Evolutionary conservation across 2,888 invertebrate species (phyloP), one percentile per base, ranked within the genome.

Genomic region (Phytoseiulus persimilis): DNA sequence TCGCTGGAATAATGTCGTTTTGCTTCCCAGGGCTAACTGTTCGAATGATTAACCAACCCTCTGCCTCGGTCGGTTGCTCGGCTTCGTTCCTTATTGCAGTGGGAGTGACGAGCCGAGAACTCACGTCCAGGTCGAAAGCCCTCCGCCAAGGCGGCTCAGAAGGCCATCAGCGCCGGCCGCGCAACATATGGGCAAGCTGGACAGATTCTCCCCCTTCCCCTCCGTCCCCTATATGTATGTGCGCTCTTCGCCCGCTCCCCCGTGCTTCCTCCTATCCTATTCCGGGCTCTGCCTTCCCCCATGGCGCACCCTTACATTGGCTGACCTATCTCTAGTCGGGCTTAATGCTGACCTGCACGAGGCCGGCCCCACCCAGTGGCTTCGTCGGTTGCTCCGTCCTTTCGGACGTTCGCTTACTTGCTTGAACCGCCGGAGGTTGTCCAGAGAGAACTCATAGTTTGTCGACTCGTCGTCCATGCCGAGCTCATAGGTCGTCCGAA

Each of bases 1-100:
- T 65, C 65, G 28, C 18, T 65, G 65, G 28, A 65, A 65, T 65
- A 65, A 65, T 65, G 65, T 65, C 65, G 65, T 65, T 28, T 65
- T 65, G 65, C 65, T 65, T 65, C 65, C 65, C 65, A 28, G 14
- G 65, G 11, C 65, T 23, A 28, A 65, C 65, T 65, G 23, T 65
- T 28, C 65, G 65, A 65, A 65, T 65, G 65, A 65, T 28, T 65
- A 65, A 65, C 28, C 65, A 65, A 65, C 65, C 65, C 23, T 23
- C 65, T 23, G 65, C 1, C 65, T 65, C 65, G 65, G 9, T 65
- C 28, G 46, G 46, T 46, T 46, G 65, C 65, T 65, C 65, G 65
- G 65, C 65, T 65, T 65, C 65, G 65, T 65, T 65, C 65, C 65
- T 65, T 65, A 65, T 65, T 65, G 65, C 65, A 65, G 65, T 65